These are phyloP conservation scores for Aspiorhynchus laticeps DNA, from an alignment of 2,113 vertebrate genomes.

Conservation along the genomic window DNA sequence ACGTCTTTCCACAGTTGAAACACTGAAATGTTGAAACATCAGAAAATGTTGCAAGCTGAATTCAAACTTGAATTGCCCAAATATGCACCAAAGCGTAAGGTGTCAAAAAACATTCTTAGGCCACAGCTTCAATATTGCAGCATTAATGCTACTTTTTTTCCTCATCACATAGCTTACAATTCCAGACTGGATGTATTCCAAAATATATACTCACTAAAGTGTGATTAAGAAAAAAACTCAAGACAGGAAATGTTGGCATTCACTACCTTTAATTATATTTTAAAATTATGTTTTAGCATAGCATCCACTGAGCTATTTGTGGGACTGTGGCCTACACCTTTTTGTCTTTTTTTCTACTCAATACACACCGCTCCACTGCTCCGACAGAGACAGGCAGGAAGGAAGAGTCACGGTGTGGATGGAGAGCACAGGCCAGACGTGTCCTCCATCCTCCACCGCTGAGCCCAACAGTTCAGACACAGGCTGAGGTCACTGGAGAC, in stretches of 20 bases:
- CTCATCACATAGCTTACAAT: neutral
- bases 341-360: neutral
- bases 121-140: neutral
- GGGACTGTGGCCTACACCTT: neutral
- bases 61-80: neutral
- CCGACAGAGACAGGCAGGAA: slow-evolving; percentile 33
- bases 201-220: neutral
- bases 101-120: neutral
- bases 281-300: neutral
- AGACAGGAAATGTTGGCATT: neutral
- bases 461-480: slow-evolving; percentile 20
- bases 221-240: neutral
- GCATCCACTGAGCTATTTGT: neutral
- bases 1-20: neutral
- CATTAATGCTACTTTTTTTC: neutral
- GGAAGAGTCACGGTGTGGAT: slow-evolving; percentile 42
- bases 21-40: neutral
- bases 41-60: neutral
- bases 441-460: neutral
- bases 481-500: slow-evolving; percentile 24
- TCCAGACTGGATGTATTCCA: neutral
- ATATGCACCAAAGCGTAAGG: neutral
- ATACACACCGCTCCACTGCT: neutral
- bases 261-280: neutral
- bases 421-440: slow-evolving; percentile 28